A percentile compares a stretch with the other conserved stretches of the same genome.
These are phyloP conservation scores for Eilema griseolum DNA, from an alignment of 2,888 invertebrate species.

Conservation along the genomic window DNA sequence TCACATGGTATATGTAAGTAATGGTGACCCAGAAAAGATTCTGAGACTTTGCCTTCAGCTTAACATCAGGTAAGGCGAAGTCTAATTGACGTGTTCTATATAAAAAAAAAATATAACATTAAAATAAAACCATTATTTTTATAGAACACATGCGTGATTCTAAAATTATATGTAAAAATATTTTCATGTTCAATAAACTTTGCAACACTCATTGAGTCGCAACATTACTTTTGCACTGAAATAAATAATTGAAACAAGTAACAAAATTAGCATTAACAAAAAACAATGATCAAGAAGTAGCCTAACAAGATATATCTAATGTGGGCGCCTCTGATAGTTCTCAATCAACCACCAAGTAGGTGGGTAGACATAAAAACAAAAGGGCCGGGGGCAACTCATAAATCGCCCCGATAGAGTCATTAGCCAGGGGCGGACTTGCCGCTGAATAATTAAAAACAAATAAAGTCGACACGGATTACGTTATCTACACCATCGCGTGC, in stretches of 20 bases:
- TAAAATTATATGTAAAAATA: no score
- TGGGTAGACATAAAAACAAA: constrained; percentile 75
- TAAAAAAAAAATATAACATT: no score
- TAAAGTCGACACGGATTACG: constrained; percentile 84
- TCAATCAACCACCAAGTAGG: constrained; percentile 71
- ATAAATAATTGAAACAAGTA: not conserved
- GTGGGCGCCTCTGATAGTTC: constrained; percentile 50
- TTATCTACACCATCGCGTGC: constrained; percentile 77
- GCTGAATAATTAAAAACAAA: constrained; percentile 86
- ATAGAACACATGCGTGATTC: no score
- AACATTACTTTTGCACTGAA: not conserved
- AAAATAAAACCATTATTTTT: no score
- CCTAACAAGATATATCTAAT: constrained; percentile 24
- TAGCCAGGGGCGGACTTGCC: constrained; percentile 81
- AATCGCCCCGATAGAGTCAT: constrained; percentile 84
- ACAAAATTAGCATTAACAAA: constrained; percentile 9
- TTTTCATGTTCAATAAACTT: not conserved
- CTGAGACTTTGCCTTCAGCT: no score
- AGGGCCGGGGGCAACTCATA: constrained; percentile 69
- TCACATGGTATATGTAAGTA: no score
- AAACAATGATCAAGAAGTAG: constrained; percentile 22
- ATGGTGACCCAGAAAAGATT: no score
- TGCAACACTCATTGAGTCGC: not conserved
- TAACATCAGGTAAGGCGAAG: no score
- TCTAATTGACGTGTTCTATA: no score